Conservation (phyloP, 2,888 invertebrate genomes). For the Phasia obesa region DNA sequence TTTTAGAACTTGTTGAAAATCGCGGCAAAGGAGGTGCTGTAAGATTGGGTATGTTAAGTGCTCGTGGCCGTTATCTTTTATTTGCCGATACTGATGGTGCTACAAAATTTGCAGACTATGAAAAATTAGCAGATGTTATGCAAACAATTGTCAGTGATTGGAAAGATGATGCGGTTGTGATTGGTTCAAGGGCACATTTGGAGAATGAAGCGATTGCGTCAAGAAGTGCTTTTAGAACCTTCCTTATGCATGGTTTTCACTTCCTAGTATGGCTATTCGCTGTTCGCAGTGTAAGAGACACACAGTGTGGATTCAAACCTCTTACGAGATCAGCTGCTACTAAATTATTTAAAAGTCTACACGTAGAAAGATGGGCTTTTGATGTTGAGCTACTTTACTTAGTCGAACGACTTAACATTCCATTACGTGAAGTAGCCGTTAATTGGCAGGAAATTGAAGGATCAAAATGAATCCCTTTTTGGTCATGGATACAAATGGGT, state of each 20-base stretch:
- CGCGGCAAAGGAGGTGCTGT: conserved; percentile 99
- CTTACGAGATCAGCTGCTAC: conserved; percentile 93
- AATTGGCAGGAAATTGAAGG: conserved; percentile 99
- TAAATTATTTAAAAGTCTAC: conserved; percentile 91
- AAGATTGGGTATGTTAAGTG: conserved; percentile 93
- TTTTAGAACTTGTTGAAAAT: conserved; percentile 92
- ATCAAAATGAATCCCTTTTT: conserved; percentile 92
- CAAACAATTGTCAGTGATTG: conserved; percentile 82
- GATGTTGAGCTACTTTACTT: conserved; percentile 98
- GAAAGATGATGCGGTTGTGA: conserved; percentile 87
- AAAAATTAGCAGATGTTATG: conserved; percentile 90
- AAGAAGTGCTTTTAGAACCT: conserved; percentile 90
- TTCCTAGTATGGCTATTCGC: conserved; percentile 96
- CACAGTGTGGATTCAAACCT: conserved; percentile 99
- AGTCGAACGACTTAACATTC: conserved; percentile 92
- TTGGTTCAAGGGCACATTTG: conserved; percentile 98
- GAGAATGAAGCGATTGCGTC: conserved; percentile 95
- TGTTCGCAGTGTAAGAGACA: conserved; percentile 94
- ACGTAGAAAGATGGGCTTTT: conserved; percentile 99
- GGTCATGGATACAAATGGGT: conserved; percentile 99
- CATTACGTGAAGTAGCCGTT: conserved; percentile 94
- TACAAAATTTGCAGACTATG: conserved; percentile 94
- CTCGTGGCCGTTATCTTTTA: conserved; percentile 92
- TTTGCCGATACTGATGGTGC: conserved; percentile 99
- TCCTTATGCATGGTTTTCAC: conserved; percentile 99